These are phyloP conservation scores for Xanthorhoe spadicearia DNA, from an alignment of 2,888 invertebrate species.

Conservation along the genomic window DNA sequence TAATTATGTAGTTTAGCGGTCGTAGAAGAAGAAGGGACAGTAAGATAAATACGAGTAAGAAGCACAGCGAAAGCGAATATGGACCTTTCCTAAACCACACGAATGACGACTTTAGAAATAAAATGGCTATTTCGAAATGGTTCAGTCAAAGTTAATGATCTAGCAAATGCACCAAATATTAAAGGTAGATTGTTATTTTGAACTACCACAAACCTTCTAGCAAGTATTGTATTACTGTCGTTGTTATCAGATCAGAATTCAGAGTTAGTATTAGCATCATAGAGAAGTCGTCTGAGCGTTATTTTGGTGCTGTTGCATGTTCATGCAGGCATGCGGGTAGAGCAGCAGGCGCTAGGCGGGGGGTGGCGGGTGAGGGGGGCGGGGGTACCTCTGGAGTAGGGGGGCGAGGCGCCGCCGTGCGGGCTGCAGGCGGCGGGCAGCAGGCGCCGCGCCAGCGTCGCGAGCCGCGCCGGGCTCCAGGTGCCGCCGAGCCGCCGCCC, in stretches of 20 bases:
- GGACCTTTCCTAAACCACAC: slow-evolving; percentile 44
- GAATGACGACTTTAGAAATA: slow-evolving; percentile 1
- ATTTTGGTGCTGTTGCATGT: slow-evolving; percentile 25
- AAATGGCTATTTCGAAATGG: slow-evolving; percentile 13
- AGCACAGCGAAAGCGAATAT: slow-evolving; percentile 47
- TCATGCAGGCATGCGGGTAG: slow-evolving; percentile 36
- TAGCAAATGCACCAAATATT: slow-evolving; percentile 26
- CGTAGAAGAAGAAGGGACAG: slow-evolving; percentile 11
- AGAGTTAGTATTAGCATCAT: not conserved
- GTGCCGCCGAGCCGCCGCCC: slow-evolving; percentile 55
- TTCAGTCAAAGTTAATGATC: slow-evolving; percentile 31
- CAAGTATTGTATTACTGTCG: not conserved
- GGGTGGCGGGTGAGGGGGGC: slow-evolving; percentile 36
- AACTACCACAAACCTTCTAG: not conserved
- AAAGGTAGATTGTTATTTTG: not conserved
- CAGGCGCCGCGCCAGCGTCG: slow-evolving; percentile 83
- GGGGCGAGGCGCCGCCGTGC: slow-evolving; percentile 88
- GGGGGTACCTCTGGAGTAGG: slow-evolving; percentile 87
- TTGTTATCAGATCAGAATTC: slow-evolving; percentile 2
- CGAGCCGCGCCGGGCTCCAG: slow-evolving; percentile 79
- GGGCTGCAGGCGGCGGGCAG: slow-evolving; percentile 89
- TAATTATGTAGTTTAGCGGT: not conserved
- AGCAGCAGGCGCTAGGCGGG: slow-evolving; percentile 30
- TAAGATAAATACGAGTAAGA: slow-evolving; percentile 28
- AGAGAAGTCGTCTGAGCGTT: not conserved